phyloP scores from a whole-genome alignment of 1,140 invertebrate genomes.

The Colletes latitarsis region DNA sequence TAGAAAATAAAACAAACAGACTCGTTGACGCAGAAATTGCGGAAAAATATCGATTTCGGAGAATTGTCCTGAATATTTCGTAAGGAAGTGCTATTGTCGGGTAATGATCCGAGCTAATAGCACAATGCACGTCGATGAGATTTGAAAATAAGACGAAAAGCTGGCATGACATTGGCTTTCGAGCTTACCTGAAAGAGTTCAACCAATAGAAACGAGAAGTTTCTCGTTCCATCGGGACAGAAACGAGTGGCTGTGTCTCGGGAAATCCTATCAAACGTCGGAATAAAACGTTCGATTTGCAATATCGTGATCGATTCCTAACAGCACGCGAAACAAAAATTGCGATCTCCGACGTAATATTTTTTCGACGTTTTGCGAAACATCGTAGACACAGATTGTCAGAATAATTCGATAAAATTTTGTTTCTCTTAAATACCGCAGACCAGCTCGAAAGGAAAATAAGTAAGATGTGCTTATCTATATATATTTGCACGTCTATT shows the following conservation, averaged over 20 bases:
- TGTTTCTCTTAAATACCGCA: background rate
- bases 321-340: background rate
- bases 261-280: background rate
- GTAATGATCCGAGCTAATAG: constrained; percentile 4
- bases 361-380: too few species aligned
- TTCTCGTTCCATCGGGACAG: background rate
- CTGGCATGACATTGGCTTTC: background rate
- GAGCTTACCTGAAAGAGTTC: background rate
- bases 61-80: background rate
- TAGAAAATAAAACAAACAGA: too few species aligned
- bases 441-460: background rate
- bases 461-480: background rate
- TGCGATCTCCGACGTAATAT: background rate
- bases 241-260: constrained; percentile 13
- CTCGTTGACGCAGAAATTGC: too few species aligned
- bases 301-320: background rate
- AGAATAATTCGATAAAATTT: too few species aligned
- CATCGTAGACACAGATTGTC: too few species aligned
- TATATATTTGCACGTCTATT: background rate
- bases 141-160: constrained; percentile 8
- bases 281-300: constrained; percentile 11
- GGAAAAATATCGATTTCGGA: too few species aligned
- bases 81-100: background rate
- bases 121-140: background rate
- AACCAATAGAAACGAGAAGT: background rate